Evolutionary conservation across 1,140 invertebrate species (phyloP).

Genomic region (Lordiphosa stackelbergi): DNA sequence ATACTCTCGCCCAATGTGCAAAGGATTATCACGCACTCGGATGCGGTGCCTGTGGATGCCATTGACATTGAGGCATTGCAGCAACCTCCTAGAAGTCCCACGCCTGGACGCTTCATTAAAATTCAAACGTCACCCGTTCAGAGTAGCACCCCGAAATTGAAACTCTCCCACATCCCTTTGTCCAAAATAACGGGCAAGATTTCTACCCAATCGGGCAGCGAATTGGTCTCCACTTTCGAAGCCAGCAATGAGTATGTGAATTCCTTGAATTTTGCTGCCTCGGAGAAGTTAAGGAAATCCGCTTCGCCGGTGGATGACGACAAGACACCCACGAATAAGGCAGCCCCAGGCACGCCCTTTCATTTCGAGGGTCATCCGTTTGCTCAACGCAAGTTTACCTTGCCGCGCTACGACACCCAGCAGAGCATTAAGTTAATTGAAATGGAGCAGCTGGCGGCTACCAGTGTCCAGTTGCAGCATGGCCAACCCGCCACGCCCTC

Average conservation of each 20-base stretch:
- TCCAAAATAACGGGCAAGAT: conserved; percentile 72
- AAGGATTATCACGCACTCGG: conserved; percentile 68
- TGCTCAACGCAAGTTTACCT: conserved; percentile 37
- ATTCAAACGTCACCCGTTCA: conserved; percentile 4
- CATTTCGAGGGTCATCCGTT: conserved; percentile 49
- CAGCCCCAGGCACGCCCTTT: conserved; percentile 44
- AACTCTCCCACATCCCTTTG: conserved; percentile 67
- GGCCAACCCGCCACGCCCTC: conserved; percentile 20
- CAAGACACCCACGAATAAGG: conserved; percentile 63
- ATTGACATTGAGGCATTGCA: conserved; percentile 65
- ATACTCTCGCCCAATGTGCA: conserved; percentile 74
- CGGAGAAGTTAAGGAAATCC: conserved; percentile 14
- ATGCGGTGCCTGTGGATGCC: conserved; percentile 55
- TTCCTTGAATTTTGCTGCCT: conserved; percentile 26
- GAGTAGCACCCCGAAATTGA: conserved; percentile 36
- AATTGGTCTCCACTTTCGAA: conserved; percentile 69
- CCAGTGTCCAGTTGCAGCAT: conserved; percentile 43
- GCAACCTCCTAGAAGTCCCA: conserved; percentile 43
- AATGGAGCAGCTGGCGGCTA: conserved; percentile 65
- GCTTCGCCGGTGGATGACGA: conserved; percentile 49
- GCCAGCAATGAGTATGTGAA: conserved; percentile 57
- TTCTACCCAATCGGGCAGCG: conserved; percentile 69
- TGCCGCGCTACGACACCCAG: conserved; percentile 47
- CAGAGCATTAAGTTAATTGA: conserved; percentile 66
- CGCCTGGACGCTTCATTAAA: conserved; percentile 48